These are phyloP conservation scores for Oryzias curvinotus DNA, from an alignment of 2,113 vertebrate genomes.

Conservation along the genomic window DNA sequence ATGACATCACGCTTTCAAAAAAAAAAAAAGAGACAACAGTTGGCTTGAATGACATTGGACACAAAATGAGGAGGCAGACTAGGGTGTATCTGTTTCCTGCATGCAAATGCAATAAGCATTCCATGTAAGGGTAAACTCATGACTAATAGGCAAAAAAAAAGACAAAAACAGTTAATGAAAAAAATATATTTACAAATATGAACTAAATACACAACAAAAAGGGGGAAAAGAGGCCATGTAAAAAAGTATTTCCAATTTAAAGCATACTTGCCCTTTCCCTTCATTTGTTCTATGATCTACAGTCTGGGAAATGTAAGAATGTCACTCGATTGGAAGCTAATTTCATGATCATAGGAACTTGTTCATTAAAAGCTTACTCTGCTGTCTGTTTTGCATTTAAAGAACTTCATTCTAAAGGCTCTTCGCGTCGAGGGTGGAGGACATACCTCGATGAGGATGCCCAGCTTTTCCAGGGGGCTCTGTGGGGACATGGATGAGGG, in stretches of 20 bases:
- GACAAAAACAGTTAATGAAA: slow-evolving; percentile 33
- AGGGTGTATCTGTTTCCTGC: slow-evolving; percentile 42
- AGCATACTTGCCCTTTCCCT: slow-evolving; percentile 52
- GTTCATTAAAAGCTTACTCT: background rate
- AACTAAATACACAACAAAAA: slow-evolving; percentile 28
- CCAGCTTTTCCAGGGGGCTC: slow-evolving; percentile 93
- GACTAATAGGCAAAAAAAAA: slow-evolving; percentile 20
- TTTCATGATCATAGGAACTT: background rate
- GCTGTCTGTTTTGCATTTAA: background rate
- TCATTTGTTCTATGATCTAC: slow-evolving; percentile 46
- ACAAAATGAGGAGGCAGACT: slow-evolving; percentile 10
- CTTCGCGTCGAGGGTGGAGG: slow-evolving; percentile 43
- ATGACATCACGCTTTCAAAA: background rate
- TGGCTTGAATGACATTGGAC: background rate
- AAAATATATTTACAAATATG: slow-evolving; percentile 21
- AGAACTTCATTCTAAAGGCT: background rate
- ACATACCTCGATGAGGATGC: slow-evolving; percentile 95
- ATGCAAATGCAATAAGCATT: slow-evolving; percentile 42
- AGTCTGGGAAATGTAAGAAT: slow-evolving; percentile 48
- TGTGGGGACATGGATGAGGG: slow-evolving; percentile 94
- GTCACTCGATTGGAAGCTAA: slow-evolving; percentile 19
- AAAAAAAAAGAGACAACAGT: background rate
- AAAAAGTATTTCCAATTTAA: slow-evolving; percentile 16
- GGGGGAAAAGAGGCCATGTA: background rate
- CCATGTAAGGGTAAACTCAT: slow-evolving; percentile 24